Conservation (phyloP, 2,888 invertebrate genomes). For the Erannis defoliaria region DNA sequence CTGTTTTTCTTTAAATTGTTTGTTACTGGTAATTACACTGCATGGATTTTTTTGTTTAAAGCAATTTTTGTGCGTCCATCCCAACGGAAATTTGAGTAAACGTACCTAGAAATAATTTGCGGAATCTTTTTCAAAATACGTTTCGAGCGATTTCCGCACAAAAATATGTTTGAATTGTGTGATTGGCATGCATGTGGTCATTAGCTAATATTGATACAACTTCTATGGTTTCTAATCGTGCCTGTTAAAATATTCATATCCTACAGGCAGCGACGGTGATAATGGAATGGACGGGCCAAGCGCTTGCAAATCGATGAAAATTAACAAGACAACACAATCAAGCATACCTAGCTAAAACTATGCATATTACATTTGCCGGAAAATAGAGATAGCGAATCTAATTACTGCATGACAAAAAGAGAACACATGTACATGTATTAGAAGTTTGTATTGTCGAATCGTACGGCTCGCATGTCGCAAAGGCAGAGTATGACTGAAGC, state of each 20-base stretch:
- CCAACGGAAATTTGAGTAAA: not conserved
- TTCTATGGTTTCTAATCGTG: not conserved
- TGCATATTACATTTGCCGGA: too few relatives aligned
- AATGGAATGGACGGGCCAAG: too few relatives aligned
- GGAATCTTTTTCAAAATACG: not conserved
- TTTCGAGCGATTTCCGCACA: not conserved
- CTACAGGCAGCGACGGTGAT: too few relatives aligned
- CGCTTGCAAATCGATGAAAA: too few relatives aligned
- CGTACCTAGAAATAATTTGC: not conserved
- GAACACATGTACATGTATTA: too few relatives aligned
- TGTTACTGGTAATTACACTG: slow-evolving; percentile 54
- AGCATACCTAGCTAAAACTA: too few relatives aligned
- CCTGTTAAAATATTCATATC: not conserved
- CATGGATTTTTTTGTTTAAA: slow-evolving; percentile 50
- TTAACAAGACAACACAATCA: too few relatives aligned
- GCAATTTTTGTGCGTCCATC: slow-evolving; percentile 43
- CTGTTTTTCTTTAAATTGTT: slow-evolving; percentile 57
- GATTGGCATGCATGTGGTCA: not conserved
- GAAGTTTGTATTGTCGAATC: too few relatives aligned
- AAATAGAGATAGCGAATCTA: too few relatives aligned
- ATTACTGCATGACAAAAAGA: too few relatives aligned
- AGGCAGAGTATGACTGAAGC: too few relatives aligned
- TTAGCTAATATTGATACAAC: not conserved
- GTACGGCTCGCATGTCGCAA: too few relatives aligned
- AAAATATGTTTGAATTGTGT: not conserved